phyloP scores from a whole-genome alignment of 2,888 invertebrate species.

The Pristionchus fissidentatus region DNA sequence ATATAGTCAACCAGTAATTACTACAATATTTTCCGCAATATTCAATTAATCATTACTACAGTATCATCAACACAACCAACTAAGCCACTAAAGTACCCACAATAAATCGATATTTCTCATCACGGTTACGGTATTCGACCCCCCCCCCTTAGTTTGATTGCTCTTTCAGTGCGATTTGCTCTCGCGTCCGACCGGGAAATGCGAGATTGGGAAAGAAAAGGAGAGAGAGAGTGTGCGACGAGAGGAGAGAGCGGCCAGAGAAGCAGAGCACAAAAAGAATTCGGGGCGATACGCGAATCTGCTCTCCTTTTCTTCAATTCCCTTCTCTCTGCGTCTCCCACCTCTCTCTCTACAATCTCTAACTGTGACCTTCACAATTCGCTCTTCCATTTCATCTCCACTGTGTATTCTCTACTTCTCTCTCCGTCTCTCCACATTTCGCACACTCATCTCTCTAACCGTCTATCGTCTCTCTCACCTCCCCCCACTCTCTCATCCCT shows the following conservation, averaged over 20 bases:
- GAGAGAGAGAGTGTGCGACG: not conserved
- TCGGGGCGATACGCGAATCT: conserved; percentile 38
- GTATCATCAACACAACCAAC: not conserved
- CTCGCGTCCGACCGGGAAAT: not conserved
- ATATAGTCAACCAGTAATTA: no score
- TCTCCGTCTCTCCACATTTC: not conserved
- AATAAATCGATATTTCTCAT: no score
- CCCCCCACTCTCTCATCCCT: not conserved
- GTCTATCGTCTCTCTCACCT: not conserved
- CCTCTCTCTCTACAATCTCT: conserved; percentile 20
- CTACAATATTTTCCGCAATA: not conserved
- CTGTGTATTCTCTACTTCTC: conserved; percentile 37
- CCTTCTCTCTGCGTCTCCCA: conserved; percentile 21
- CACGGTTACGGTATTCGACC: not conserved
- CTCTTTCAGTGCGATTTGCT: conserved; percentile 31
- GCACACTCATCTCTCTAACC: no score
- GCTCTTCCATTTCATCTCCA: not conserved
- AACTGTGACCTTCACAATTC: not conserved
- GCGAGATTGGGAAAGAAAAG: conserved; percentile 16
- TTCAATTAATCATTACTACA: not conserved
- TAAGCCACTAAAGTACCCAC: not conserved
- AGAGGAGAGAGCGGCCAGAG: conserved; percentile 38
- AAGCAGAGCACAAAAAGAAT: conserved; percentile 2
- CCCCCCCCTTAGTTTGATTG: no score
- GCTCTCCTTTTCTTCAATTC: conserved; percentile 12